A percentile compares a stretch with the other conserved stretches of the same genome.
phyloP scores from a whole-genome alignment of 2,113 vertebrate species.

The Gallinago undulata region DNA sequence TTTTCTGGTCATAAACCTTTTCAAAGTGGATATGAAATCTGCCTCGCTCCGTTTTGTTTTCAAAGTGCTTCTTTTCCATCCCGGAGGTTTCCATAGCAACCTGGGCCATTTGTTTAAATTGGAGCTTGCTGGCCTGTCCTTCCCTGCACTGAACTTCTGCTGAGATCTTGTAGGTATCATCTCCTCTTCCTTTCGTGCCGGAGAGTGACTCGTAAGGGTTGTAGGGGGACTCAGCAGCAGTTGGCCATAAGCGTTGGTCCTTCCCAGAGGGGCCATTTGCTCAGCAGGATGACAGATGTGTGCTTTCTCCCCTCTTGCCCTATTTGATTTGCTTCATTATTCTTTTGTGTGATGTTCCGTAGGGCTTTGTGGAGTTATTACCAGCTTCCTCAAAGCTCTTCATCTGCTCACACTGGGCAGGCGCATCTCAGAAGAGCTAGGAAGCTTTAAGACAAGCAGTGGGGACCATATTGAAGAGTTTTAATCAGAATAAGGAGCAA shows the following conservation, averaged over 20 bases:
- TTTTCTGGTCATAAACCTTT: conserved; percentile 72
- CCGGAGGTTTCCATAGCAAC: conserved; percentile 63
- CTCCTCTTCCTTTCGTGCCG: not conserved
- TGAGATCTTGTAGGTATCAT: not conserved
- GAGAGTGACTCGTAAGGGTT: not conserved
- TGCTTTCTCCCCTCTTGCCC: not conserved
- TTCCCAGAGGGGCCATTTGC: not conserved
- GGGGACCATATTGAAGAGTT: not conserved
- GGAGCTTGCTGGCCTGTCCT: not conserved
- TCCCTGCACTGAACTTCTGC: not conserved
- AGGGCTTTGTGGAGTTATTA: not conserved
- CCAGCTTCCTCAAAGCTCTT: not conserved
- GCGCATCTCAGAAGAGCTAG: fast-evolving
- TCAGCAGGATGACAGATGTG: not conserved
- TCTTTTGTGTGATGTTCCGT: not conserved
- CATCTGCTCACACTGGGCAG: fast-evolving
- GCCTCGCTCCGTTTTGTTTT: conserved; percentile 18
- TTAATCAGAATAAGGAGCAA: not conserved
- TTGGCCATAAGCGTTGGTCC: fast-evolving
- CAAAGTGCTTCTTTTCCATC: conserved; percentile 27
- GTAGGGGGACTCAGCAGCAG: not conserved
- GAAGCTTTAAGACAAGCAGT: not conserved
- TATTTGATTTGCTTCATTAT: not conserved
- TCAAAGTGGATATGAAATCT: conserved; percentile 29
- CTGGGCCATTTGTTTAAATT: conserved; percentile 45